Conservation (phyloP, 2,888 invertebrate species). For the Clanis bilineata region DNA sequence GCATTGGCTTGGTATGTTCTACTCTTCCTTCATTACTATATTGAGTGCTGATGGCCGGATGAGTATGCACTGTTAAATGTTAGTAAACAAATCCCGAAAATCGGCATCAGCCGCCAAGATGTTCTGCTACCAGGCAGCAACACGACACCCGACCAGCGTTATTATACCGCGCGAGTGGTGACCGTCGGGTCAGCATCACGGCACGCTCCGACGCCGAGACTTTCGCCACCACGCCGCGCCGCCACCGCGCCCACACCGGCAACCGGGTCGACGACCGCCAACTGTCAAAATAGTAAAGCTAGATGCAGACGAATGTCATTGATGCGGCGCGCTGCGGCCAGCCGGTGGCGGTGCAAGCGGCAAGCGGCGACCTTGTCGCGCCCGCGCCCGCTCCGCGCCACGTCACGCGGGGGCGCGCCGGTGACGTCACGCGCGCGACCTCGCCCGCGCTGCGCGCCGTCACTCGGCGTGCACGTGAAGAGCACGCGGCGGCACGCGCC, state of each 20-base stretch:
- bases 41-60: no score
- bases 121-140: not conserved
- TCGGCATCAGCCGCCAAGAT: not conserved
- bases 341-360: slow-evolving; percentile 31
- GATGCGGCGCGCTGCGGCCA: slow-evolving; percentile 28
- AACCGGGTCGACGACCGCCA: slow-evolving; percentile 48
- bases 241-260: slow-evolving; percentile 11
- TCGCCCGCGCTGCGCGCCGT: slow-evolving; percentile 86
- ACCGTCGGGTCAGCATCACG: not conserved
- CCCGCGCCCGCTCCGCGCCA: slow-evolving; percentile 55
- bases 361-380: slow-evolving; percentile 63
- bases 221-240: not conserved
- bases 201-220: not conserved
- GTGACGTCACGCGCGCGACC: slow-evolving; percentile 83
- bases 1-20: no score
- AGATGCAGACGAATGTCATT: slow-evolving; percentile 45
- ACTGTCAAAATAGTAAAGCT: slow-evolving; percentile 56
- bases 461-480: slow-evolving; percentile 93
- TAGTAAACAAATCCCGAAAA: not conserved
- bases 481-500: slow-evolving; percentile 89
- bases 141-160: no score
- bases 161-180: not conserved
- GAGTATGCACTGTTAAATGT: no score
- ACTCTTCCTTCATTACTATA: no score
- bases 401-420: slow-evolving; percentile 82